These are phyloP conservation scores for Progne subis DNA, from an alignment of 2,113 vertebrate species.

Conservation along the genomic window DNA sequence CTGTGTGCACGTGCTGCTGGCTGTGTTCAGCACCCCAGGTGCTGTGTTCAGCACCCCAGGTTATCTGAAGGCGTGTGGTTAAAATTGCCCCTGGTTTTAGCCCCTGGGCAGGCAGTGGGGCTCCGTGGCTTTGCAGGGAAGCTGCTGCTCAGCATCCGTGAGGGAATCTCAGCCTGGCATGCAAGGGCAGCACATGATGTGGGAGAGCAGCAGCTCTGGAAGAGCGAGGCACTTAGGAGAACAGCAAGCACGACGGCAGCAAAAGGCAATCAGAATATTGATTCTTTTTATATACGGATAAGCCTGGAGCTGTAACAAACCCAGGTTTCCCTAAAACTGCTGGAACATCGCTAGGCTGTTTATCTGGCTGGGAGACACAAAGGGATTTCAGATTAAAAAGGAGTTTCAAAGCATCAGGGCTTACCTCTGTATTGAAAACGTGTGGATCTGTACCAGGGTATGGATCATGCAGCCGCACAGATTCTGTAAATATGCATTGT, in stretches of 20 bases:
- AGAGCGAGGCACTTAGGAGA: neutral
- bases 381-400: constrained; percentile 27
- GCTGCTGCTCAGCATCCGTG: neutral
- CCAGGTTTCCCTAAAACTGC: constrained; percentile 13
- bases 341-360: constrained; percentile 17
- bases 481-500: neutral
- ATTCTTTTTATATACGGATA: constrained; percentile 34
- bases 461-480: neutral
- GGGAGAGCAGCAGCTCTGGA: neutral
- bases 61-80: neutral
- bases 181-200: neutral
- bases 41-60: neutral
- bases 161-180: neutral
- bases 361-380: constrained; percentile 40
- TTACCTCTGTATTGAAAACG: neutral
- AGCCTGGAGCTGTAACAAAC: constrained; percentile 35
- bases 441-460: neutral
- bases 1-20: neutral
- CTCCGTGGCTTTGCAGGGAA: neutral
- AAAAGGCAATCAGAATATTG: constrained; percentile 54
- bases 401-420: neutral
- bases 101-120: neutral
- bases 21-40: neutral
- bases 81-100: neutral
- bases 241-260: neutral